Percentiles rank a stretch among this genome's conserved stretches.
Evolutionary conservation across 2,113 vertebrate genomes (phyloP).

Genomic region (Alethe castanea): DNA sequence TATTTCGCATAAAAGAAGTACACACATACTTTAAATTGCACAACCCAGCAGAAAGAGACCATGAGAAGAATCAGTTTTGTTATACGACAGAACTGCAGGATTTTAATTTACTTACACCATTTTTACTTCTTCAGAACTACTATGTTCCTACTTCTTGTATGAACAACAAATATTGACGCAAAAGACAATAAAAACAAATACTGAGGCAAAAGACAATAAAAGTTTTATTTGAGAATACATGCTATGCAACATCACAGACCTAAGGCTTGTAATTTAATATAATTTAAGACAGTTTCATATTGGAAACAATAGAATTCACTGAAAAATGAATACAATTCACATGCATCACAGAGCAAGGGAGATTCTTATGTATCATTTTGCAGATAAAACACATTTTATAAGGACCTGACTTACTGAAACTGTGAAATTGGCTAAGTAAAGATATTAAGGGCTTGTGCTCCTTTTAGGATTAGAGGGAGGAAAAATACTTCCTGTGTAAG

Average conservation of each 20-base stretch:
- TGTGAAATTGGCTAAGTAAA: not conserved
- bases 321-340: slow-evolving; percentile 1
- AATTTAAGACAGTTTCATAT: not conserved
- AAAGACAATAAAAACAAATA: not conserved
- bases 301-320: not conserved
- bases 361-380: not conserved
- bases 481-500: not conserved
- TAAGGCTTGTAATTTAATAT: not conserved
- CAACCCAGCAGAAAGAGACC: not conserved
- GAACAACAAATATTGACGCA: not conserved
- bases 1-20: not conserved
- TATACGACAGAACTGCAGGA: not conserved
- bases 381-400: not conserved
- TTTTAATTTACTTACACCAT: not conserved
- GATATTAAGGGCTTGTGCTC: not conserved
- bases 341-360: not conserved
- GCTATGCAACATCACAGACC: not conserved
- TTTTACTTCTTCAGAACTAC: not conserved
- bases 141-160: not conserved
- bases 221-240: not conserved
- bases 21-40: not conserved
- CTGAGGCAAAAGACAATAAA: not conserved
- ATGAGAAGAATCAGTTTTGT: not conserved
- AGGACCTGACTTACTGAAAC: not conserved
- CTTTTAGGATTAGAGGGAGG: not conserved